Evolutionary conservation across 2,888 invertebrate species (phyloP), one percentile per base, ranked within the genome.

Genomic region (Drosophila monieri): DNA sequence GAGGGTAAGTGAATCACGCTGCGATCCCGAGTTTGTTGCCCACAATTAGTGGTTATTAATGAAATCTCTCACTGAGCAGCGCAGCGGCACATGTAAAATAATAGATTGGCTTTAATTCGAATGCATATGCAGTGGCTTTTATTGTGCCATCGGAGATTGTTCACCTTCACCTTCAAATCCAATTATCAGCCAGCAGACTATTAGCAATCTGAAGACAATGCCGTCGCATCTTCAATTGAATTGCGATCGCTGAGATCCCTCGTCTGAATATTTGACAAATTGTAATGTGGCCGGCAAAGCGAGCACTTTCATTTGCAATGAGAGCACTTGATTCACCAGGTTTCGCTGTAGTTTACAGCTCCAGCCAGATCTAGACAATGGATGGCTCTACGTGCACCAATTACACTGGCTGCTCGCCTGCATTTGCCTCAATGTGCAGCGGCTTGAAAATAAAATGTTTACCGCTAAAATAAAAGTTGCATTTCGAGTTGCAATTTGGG

Each of bases 251-350:
- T 67, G 61, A 35, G 35, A 35, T 27, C 56, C 44, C 21, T 61
- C 46, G 47, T 72, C 61, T 65, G 76, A 74, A 73, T 80, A 73
- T 68, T 70, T 85, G 76, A 67, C 76, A 87, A 76, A 78, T 76
- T 76, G 66, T 66, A 47, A 79, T 77, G 64, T 81, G 77, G 69
- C 73, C 54, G 81, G 48, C 68, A 76, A 73, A 68, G 72, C 69
- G 54, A 65, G 72, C 72, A 81, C 88, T 83, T 83, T 83, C 88
- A 85, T 83, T 88, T 79, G 68, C 67, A 83, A 79, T 74, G 68
- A 56, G 85, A 85, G 76, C 81, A 76, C 57, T 79, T 71, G 72
- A 70, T 76, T 71, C 72, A 66, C 67, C 80, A 54, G 66, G 77
- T 77, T 85, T 80, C 80, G 77, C 71, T 37, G 30, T 18, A 39